phyloP scores from a whole-genome alignment of 1,140 invertebrate genomes.

The Bemisia tabaci region DNA sequence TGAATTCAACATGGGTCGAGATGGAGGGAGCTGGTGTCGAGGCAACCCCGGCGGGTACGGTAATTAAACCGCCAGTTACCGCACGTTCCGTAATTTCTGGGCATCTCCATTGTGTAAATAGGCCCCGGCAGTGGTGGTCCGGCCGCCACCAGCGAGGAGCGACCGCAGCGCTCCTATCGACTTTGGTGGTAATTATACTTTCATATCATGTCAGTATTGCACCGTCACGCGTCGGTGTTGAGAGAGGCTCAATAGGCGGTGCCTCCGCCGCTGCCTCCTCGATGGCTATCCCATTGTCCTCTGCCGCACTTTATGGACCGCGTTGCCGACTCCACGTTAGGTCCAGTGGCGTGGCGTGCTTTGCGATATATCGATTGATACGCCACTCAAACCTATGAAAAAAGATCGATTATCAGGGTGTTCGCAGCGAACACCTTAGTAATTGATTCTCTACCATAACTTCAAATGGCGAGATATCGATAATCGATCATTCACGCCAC shows the following conservation, averaged over 20 bases:
- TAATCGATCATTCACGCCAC: too few species aligned
- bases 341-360: too few species aligned
- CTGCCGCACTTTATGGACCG: too few species aligned
- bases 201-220: background rate
- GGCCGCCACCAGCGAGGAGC: background rate
- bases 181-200: background rate
- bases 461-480: too few species aligned
- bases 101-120: background rate
- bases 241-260: background rate
- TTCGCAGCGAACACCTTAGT: too few species aligned
- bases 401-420: too few species aligned
- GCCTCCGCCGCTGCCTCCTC: background rate
- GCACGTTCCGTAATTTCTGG: background rate
- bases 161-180: background rate
- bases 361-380: too few species aligned
- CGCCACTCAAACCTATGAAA: too few species aligned
- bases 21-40: background rate
- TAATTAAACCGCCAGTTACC: background rate
- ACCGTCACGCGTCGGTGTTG: background rate
- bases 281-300: background rate
- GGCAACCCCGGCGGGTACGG: background rate
- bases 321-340: too few species aligned
- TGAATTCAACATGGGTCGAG: background rate
- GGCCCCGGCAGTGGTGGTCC: background rate
- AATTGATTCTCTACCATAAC: too few species aligned